Base-by-base conservation (phyloP, 2,113 vertebrate genomes). In the Gracilinanus agilis region DNA sequence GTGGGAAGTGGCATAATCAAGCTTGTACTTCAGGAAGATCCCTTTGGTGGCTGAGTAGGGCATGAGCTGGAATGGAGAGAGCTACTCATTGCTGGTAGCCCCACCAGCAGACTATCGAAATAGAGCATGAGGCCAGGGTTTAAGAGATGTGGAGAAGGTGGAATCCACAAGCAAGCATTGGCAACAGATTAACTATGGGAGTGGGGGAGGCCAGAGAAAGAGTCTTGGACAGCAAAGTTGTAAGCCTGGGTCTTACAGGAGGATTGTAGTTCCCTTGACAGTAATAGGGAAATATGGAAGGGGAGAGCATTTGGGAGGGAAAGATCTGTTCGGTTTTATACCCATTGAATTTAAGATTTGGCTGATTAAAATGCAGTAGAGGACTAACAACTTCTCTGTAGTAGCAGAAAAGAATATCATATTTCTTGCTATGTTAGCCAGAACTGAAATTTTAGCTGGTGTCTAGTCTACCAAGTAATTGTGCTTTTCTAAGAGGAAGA, bases 401-500 rank as follows among this genome's bases (percentile, higher is more conserved):
- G 21, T 9, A 23, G 53, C n/a, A 91, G 55, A 9, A 89, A 54
- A 89, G 49, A 91, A 89, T 93, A 24, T 92, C 61, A 44, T 6
- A 75, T 58, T 56, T 94, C 55, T 90, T 54, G 21, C 89, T 91
- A 44, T 90, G 27, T 55, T 55, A 96, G 90, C 40, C 88, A 44
- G 53, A 89, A 94, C 25, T 88, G 55, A n/a, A 88, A 34, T 54
- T 90, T 93, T 90, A 29, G 61, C 92, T 61, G 8, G 67, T 54
- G n/a, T 83, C 3, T 23, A 16, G 12, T 12, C 34, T 90, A 54
- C 40, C 61, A n/a, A 61, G 83, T 90, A 91, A 29, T 91, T 92
- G 53, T 1, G 75, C 29, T 54, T 96, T 91, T 53, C 53, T 56
- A 44, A 44, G 53, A 55, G 55, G 44, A 88, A 92, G 53, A 83